A percentile compares a stretch with the other conserved stretches of the same genome.
Conservation (phyloP, 2,888 invertebrate genomes). For the Furcula furcula region DNA sequence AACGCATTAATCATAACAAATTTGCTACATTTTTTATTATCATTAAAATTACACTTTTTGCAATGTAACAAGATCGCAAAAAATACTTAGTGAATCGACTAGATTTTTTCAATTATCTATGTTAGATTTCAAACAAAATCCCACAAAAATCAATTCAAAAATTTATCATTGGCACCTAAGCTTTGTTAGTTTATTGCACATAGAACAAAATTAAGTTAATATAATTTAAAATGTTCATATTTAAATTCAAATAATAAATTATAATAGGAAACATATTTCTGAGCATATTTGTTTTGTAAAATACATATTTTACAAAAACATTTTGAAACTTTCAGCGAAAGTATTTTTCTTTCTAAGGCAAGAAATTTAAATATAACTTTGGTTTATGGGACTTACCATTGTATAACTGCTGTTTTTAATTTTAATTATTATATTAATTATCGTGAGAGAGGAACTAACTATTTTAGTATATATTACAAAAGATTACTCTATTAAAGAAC, state of each 20-base stretch:
- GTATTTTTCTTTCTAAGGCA: slow-evolving; percentile 13
- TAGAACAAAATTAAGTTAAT: slow-evolving; percentile 10
- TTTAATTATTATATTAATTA: slow-evolving; percentile 3
- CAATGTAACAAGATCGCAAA: too few relatives aligned
- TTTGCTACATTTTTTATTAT: background rate
- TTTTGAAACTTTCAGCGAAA: background rate
- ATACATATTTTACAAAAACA: too few relatives aligned
- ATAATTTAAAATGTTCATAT: too few relatives aligned
- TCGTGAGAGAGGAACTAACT: slow-evolving; percentile 14
- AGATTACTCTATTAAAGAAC: slow-evolving; percentile 13
- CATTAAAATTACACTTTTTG: slow-evolving; percentile 3
- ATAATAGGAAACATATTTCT: slow-evolving; percentile 56
- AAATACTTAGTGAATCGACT: slow-evolving; percentile 27
- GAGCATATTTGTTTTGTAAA: slow-evolving; percentile 44
- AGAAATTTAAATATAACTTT: slow-evolving; percentile 19
- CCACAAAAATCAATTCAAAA: slow-evolving; percentile 9
- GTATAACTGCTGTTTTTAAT: background rate
- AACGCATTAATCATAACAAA: too few relatives aligned
- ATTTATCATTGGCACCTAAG: slow-evolving; percentile 27
- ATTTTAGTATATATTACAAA: slow-evolving; percentile 23
- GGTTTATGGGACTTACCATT: slow-evolving; percentile 13
- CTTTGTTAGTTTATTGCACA: slow-evolving; percentile 29
- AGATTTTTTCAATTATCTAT: slow-evolving; percentile 26
- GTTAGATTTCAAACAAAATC: slow-evolving; percentile 13
- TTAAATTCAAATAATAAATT: slow-evolving; percentile 3